A percentile compares a stretch with the other conserved stretches of the same genome.
Evolutionary conservation across 2,113 vertebrate genomes (phyloP).

Genomic region (Papio anubis): DNA sequence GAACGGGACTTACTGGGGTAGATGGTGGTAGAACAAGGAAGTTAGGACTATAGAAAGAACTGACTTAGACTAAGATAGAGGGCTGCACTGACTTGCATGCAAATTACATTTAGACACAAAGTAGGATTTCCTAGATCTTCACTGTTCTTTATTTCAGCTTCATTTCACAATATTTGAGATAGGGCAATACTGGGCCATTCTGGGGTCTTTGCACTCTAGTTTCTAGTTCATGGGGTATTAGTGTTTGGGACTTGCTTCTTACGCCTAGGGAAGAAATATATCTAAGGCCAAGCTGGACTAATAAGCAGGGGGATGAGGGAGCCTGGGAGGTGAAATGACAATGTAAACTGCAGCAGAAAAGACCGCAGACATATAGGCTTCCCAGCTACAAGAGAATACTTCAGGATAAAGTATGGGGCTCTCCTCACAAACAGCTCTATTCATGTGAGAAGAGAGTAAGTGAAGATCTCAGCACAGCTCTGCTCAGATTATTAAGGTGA

Average conservation of each 20-base stretch:
- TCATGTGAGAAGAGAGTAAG: not conserved
- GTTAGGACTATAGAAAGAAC: not conserved
- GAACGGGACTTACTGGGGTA: not conserved
- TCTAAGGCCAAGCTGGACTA: constrained; percentile 4
- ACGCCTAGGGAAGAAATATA: not conserved
- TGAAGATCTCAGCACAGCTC: not conserved
- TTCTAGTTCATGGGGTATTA: not conserved
- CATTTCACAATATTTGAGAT: constrained; percentile 1
- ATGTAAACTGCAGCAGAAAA: not conserved
- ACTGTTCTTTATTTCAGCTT: not conserved
- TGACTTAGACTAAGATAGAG: constrained; percentile 20
- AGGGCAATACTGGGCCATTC: not conserved
- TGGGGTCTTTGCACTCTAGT: not conserved
- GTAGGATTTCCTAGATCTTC: constrained; percentile 9
- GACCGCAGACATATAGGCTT: not conserved
- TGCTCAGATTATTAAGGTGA: constrained; percentile 5
- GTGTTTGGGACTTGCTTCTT: not conserved
- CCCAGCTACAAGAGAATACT: not conserved
- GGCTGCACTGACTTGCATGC: not conserved
- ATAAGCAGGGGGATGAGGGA: not conserved
- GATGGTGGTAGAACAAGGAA: not conserved
- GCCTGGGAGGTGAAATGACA: not conserved
- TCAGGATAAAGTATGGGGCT: not conserved
- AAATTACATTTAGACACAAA: constrained; percentile 1
- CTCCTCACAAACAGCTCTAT: not conserved